Percentiles rank a stretch among this genome's conserved stretches.
Conservation (phyloP, 2,113 vertebrate species). For the Aldabrachelys gigantea region DNA sequence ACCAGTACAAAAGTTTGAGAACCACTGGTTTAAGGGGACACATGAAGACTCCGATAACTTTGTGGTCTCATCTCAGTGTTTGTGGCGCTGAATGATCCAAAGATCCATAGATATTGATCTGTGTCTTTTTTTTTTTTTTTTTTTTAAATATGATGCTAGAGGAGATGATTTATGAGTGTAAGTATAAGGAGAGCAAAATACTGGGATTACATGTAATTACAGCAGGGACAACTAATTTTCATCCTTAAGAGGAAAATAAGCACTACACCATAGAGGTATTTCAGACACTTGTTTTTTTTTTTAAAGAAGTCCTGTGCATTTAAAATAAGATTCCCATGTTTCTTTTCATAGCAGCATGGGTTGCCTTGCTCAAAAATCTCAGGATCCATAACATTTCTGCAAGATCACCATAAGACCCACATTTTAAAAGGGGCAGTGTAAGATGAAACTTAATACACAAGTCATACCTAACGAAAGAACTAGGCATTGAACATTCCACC, state of each 20-base stretch:
- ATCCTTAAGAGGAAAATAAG: neutral
- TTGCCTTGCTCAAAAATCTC: neutral
- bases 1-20: too few relatives aligned
- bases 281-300: neutral
- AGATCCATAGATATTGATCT: neutral
- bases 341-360: neutral
- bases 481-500: neutral
- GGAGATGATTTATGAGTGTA: neutral
- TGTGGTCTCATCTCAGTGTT: fast-evolving
- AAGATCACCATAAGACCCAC: neutral
- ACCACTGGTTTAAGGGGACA: neutral
- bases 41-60: neutral
- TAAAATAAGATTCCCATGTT: neutral
- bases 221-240: neutral
- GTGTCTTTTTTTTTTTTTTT: too few relatives aligned
- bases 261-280: neutral
- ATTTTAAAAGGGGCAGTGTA: neutral
- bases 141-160: neutral
- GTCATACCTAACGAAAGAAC: neutral
- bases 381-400: neutral
- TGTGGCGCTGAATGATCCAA: neutral
- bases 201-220: neutral
- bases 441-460: neutral
- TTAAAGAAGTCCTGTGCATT: neutral
- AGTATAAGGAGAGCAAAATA: neutral